phyloP scores from a whole-genome alignment of 37 sponge, comb jelly and placozoan species.

The Bolinopsis microptera region DNA sequence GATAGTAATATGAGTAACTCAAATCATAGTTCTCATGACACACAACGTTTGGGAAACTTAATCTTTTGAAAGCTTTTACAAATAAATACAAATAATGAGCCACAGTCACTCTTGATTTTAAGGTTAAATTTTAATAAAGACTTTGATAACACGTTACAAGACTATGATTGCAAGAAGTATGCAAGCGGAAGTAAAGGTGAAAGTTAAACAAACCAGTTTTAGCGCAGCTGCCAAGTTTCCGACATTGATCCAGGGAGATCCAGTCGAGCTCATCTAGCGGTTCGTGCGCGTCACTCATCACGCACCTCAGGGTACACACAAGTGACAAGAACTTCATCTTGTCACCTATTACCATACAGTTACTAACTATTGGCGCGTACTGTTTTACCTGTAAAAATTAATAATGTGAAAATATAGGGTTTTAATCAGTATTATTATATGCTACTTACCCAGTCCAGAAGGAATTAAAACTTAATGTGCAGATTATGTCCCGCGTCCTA shows the following conservation, averaged over 20 bases:
- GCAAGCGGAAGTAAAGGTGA: too few species aligned
- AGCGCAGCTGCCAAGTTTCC: conserved; percentile 53
- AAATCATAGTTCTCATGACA: too few species aligned
- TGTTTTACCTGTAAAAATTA: conserved; percentile 69
- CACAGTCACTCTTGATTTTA: too few species aligned
- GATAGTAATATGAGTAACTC: too few species aligned
- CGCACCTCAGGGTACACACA: conserved; percentile 82
- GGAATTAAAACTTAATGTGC: not conserved
- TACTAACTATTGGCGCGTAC: conserved; percentile 71
- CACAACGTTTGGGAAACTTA: too few species aligned
- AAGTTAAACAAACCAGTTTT: conserved; percentile 69
- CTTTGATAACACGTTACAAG: too few species aligned
- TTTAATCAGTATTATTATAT: not conserved
- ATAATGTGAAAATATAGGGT: not conserved
- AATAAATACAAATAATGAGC: too few species aligned
- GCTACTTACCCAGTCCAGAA: too few species aligned
- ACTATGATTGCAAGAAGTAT: too few species aligned
- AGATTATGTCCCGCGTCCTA: not conserved
- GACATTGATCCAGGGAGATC: conserved; percentile 49
- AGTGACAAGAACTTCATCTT: conserved; percentile 84
- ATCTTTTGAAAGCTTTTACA: too few species aligned
- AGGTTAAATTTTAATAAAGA: too few species aligned
- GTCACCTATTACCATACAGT: conserved; percentile 90
- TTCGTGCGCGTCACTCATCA: conserved; percentile 70
- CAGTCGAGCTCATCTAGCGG: conserved; percentile 63